These are phyloP conservation scores for Euclidia mi DNA, from an alignment of 2,888 invertebrate species.

Conservation along the genomic window DNA sequence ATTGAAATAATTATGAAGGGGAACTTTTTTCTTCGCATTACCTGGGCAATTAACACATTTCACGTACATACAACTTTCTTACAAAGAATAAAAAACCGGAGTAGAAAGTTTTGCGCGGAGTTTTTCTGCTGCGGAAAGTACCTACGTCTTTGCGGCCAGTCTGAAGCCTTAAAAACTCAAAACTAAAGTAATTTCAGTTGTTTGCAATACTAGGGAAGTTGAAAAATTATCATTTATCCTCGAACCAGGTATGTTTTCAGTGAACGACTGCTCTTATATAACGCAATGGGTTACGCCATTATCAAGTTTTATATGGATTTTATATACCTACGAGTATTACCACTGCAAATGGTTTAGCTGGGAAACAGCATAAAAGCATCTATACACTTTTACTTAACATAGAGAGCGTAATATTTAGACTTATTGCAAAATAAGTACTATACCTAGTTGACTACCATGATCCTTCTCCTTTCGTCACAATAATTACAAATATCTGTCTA, in stretches of 20 bases:
- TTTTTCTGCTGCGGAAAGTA: slow-evolving; percentile 2
- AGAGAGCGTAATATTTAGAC: no score
- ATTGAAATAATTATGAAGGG: neutral
- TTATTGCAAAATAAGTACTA: no score
- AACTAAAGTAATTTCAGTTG: slow-evolving; percentile 8
- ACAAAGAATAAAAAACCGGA: neutral
- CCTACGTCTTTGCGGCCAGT: slow-evolving; percentile 3
- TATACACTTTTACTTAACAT: no score
- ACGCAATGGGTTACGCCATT: no score
- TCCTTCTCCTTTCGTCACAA: no score
- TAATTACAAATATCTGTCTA: no score
- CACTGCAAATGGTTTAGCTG: no score
- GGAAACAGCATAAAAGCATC: no score
- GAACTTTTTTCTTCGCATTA: neutral
- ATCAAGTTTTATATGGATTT: no score
- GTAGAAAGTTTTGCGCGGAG: neutral
- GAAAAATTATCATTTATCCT: neutral
- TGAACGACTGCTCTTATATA: no score
- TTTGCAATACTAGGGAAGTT: slow-evolving; percentile 1
- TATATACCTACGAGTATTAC: no score
- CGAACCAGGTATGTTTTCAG: neutral
- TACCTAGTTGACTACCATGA: no score
- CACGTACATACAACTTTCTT: slow-evolving; percentile 2
- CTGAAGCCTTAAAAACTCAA: slow-evolving; percentile 1
- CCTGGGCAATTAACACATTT: slow-evolving; percentile 7